phyloP scores from a whole-genome alignment of 2,113 vertebrate species.

The Oxygymnocypris stewartii region DNA sequence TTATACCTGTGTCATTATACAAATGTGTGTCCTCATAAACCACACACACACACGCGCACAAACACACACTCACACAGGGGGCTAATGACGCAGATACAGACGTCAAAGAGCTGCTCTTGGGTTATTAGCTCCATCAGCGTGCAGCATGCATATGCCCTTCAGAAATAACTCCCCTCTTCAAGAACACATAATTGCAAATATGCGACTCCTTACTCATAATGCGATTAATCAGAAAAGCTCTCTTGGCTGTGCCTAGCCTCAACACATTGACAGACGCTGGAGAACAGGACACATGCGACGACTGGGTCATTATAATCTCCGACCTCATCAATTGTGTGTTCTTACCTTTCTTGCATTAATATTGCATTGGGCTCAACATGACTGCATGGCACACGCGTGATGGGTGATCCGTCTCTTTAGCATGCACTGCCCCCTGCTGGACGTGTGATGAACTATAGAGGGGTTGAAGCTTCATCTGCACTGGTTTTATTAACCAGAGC shows the following conservation, averaged over 20 bases:
- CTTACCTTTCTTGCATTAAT: background rate
- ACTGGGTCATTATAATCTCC: background rate
- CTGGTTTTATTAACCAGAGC: background rate
- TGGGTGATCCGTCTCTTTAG: background rate
- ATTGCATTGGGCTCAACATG: background rate
- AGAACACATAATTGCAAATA: slow-evolving; percentile 14
- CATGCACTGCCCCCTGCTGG: slow-evolving; percentile 50
- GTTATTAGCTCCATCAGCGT: slow-evolving; percentile 41
- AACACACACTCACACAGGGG: slow-evolving; percentile 23
- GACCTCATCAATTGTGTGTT: background rate
- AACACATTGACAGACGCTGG: background rate
- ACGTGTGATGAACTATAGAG: background rate
- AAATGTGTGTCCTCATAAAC: too few relatives aligned
- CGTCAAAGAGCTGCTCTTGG: slow-evolving; percentile 29
- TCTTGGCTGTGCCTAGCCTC: background rate
- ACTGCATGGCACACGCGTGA: background rate
- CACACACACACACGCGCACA: slow-evolving; percentile 12
- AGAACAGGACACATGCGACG: background rate
- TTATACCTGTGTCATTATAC: too few relatives aligned
- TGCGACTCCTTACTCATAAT: slow-evolving; percentile 27
- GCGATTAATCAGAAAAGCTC: slow-evolving; percentile 45
- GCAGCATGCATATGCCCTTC: background rate
- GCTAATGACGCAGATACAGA: slow-evolving; percentile 44
- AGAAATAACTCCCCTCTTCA: slow-evolving; percentile 1
- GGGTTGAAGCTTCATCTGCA: background rate